Evolutionary conservation across 2,113 vertebrate species (phyloP), one percentile per base, ranked within the genome.

Genomic region (Galeopterus variegatus): DNA sequence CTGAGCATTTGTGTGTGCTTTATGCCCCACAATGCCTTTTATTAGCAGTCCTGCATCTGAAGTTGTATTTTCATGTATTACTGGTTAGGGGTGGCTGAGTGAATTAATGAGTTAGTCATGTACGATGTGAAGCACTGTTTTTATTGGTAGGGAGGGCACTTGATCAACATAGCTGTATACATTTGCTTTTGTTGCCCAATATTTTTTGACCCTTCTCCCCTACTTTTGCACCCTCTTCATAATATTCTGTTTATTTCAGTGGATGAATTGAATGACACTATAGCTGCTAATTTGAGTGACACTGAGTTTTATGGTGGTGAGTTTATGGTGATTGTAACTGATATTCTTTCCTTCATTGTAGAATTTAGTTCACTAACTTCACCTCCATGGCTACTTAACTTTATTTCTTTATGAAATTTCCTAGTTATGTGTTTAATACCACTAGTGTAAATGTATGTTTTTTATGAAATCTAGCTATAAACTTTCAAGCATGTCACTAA

Each of bases 201-300:
- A 97, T 1, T 97, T 98, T 98, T 94, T 97, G 98, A 98, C 98
- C 97, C 73, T 97, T 98, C 97, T 92, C 97, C 98, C 97, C 96
- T 98, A 97, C 94, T 92, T 96, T 69, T 99, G 97, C 98, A 94
- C 97, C 95, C 99, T 99, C 98, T 99, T 99, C 99, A 99, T 99
- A 96, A 98, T 99, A 98, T 99, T 99, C 98, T 99, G 98, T 99
- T 99, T 99, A 99, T 99, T 99, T 99, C 99, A 99, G 99, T 99
- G 99, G 99, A 99, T 99, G 99, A 99, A 99, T 99, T 99, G 99
- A 99, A 99, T 99, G 99, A 99, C 98, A 99, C 99, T 99, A 98
- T 99, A 99, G 99, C 99, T 99, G 99, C 99, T 99, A 99, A 99
- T 99, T 99, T 99, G 99, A 99, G 99, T 99, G 99, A 99, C 98